Base-by-base conservation (phyloP, 1,140 invertebrate species). In the Agrypnia vestita region DNA sequence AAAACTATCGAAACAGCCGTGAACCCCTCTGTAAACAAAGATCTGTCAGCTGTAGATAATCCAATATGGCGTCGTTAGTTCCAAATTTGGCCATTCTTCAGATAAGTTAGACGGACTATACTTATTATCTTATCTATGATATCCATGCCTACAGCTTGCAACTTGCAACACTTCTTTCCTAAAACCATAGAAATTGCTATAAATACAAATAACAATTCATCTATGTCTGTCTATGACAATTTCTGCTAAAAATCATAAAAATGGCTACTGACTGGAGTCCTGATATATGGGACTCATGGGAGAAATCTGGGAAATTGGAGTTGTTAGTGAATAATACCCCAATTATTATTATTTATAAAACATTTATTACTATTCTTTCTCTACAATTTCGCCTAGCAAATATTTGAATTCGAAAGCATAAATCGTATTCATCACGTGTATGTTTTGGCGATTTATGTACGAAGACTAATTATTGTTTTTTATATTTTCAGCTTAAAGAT, bases 401-500 rank as follows among this genome's bases (percentile, higher is more conserved):
- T 56, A 62, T 17, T 25, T 59, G 19, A 12, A 15, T 15, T n/a
- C 35, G 53, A 25, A 44, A 51, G 19, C 43, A 10, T 67, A 59
- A 19, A 15, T 17, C 25, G 67, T 49, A 53, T 71, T 17, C 46
- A 83, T 81, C 69, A 82, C 80, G 76, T 73, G 74, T 67, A 62
- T 64, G 47, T 73, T 79, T 78, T 78, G 47, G 43, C 53, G 7
- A 47, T 49, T 69, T 69, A 69, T 44, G 46, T 69, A 47, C 19
- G 17, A 69, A 69, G 64, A 72, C 46, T 15, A 17, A 44, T 55
- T 69, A 10, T 35, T 47, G 25, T 61, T 53, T 51, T 13, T n/a
- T 59, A n/a, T 49, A 13, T 77, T 91, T 91, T 83, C 86, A 91
- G 91, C 84, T 85, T 91, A 35, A 91, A 90, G 86, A 73, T 86